Base-by-base conservation (phyloP, 2,888 invertebrate species). In the Alcis repandata region DNA sequence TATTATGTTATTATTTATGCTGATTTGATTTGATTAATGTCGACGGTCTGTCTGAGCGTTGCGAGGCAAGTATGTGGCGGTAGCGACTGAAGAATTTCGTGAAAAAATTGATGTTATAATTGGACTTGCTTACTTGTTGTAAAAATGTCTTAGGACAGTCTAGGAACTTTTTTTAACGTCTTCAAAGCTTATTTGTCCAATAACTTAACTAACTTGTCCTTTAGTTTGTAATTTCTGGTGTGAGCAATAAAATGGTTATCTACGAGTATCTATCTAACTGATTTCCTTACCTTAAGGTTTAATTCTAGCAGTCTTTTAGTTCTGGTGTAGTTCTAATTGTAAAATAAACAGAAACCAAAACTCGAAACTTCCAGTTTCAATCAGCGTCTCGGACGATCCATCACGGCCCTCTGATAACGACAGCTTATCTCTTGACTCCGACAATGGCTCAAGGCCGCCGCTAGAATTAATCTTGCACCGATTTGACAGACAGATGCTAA, bases 401-500 rank as follows among this genome's bases (percentile, higher is more conserved):
- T 62, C 62, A 62, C 33, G 11, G 33, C 10, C 6, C 19, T 10
- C 51, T 63, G 63, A 58, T 58, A 58, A 45, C 52, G 63, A 58
- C 57, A 56, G 36, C 41, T 53, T 59, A 58, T 63, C 63, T 58
- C 36, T 43, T 32, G 19, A 17, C 56, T 45, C 45, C 33, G 19
- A 46, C 58, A 56, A 38, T 43, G 48, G 19, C 45, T 51, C 54
- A 59, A 63, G 63, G 63, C 46, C 48, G 10, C 27, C 7, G n/a
- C 13, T 11, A 27, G 53, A 54, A 63, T 63, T 63, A 63, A 63
- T 63, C 63, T 63, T 59, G 59, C 53, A 63, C 40, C 33, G 40
- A 48, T 53, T 53, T 58, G 63, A 63, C 52, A 63, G 63, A 58
- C 46, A 45, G 36, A 19, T 20, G 9, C 33, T 17, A 8, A n/a